Conservation (phyloP, 2,888 invertebrate species). For the Congeria kusceri region DNA sequence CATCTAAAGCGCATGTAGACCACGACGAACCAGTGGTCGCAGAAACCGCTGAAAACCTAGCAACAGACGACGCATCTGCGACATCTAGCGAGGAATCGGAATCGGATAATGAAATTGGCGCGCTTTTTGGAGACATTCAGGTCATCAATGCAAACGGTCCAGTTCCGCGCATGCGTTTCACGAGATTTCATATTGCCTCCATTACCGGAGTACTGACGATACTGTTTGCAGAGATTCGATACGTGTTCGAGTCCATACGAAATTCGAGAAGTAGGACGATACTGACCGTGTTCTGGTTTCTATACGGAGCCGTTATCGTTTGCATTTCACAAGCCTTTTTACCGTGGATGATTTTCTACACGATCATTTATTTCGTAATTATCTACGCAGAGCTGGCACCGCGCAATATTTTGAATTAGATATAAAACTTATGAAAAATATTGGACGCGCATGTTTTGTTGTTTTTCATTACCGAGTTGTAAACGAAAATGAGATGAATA, state of each 20-base stretch:
- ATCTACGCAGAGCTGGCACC: constrained; percentile 55
- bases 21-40: neutral
- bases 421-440: too few species aligned
- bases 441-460: too few species aligned
- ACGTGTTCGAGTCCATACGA: constrained; percentile 42
- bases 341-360: constrained; percentile 61
- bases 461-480: too few species aligned
- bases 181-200: constrained; percentile 11
- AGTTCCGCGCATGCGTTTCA: constrained; percentile 4
- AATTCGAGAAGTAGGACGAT: constrained; percentile 43
- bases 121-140: constrained; percentile 28
- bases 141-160: constrained; percentile 11
- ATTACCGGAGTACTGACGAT: constrained; percentile 36
- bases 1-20: neutral
- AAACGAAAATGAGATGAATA: too few species aligned
- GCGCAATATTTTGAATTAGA: constrained; percentile 1
- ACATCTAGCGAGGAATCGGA: constrained; percentile 50
- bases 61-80: constrained; percentile 40
- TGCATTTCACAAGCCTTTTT: constrained; percentile 49
- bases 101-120: constrained; percentile 41
- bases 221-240: constrained; percentile 31
- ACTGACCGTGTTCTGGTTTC: constrained; percentile 56
- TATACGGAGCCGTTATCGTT: constrained; percentile 45
- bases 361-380: constrained; percentile 55
- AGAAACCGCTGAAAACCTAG: constrained; percentile 8